These are phyloP conservation scores for Labia minor DNA, from an alignment of 2,888 invertebrate genomes.

Conservation along the genomic window DNA sequence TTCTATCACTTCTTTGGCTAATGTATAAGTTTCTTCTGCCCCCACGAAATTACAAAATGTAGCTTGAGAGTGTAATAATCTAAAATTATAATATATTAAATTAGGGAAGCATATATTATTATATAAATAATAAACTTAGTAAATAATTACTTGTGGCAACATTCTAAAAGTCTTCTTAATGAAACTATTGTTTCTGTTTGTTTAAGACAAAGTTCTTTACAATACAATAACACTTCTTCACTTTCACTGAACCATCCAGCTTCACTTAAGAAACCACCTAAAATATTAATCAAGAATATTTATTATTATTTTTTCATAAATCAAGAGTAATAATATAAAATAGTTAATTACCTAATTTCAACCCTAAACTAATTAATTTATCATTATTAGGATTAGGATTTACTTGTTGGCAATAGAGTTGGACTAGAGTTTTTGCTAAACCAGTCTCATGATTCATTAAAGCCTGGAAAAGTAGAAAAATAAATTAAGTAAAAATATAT, in stretches of 20 bases:
- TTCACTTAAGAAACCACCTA: conserved; percentile 73
- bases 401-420: conserved; percentile 24
- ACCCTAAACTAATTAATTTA: conserved; percentile 26
- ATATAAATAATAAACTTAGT: conserved; percentile 13
- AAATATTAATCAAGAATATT: conserved; percentile 25
- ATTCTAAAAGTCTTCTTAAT: conserved; percentile 62
- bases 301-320: conserved; percentile 16
- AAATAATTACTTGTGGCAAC: conserved; percentile 64
- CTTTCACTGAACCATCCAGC: conserved; percentile 78
- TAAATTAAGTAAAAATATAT: conserved; percentile 16
- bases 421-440: conserved; percentile 39
- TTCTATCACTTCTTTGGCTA: conserved; percentile 44
- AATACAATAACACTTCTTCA: conserved; percentile 56
- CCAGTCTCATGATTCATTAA: conserved; percentile 53
- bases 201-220: conserved; percentile 51
- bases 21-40: conserved; percentile 59
- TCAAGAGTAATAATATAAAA: neutral
- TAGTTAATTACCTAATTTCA: conserved; percentile 28
- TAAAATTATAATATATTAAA: conserved; percentile 36
- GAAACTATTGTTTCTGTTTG: conserved; percentile 45
- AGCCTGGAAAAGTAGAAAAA: conserved; percentile 34
- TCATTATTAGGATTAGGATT: conserved; percentile 19
- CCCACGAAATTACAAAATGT: conserved; percentile 68
- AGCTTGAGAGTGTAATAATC: conserved; percentile 74
- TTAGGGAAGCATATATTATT: too few species aligned